phyloP scores from a whole-genome alignment of 2,113 vertebrate genomes.

The Pelecanoides urinatrix region DNA sequence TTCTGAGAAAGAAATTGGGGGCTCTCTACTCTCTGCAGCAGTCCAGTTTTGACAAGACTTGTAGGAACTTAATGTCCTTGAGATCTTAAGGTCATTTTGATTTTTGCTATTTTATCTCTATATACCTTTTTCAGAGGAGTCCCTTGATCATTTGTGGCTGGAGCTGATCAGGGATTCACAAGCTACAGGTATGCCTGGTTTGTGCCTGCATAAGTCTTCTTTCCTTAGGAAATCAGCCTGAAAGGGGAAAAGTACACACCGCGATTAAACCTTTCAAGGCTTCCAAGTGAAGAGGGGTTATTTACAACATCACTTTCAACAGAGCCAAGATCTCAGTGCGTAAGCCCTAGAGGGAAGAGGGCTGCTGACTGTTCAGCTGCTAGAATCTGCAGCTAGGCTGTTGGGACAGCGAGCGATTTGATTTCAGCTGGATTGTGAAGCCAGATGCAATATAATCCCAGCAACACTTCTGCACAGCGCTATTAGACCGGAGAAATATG shows the following conservation, averaged over 20 bases:
- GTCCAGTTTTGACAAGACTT: background rate
- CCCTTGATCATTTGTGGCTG: background rate
- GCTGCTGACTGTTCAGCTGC: conserved; percentile 6
- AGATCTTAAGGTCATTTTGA: background rate
- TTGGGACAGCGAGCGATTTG: background rate
- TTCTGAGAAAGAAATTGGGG: background rate
- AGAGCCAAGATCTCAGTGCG: background rate
- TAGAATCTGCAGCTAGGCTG: background rate
- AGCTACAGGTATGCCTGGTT: background rate
- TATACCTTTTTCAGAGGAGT: background rate
- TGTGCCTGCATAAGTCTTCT: background rate
- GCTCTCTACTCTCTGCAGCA: background rate
- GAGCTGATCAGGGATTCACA: background rate
- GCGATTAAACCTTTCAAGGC: background rate
- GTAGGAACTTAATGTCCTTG: background rate
- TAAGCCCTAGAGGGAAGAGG: background rate
- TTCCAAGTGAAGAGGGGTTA: background rate
- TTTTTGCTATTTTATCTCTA: background rate
- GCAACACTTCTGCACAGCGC: background rate
- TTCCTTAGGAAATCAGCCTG: background rate
- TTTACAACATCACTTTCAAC: background rate
- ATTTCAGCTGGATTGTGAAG: background rate
- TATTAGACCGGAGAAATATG: background rate
- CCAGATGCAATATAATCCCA: conserved; percentile 12
- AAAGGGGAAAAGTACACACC: background rate